These are phyloP conservation scores for Frankliniella intonsa DNA, from an alignment of 2,888 invertebrate species.

Conservation along the genomic window DNA sequence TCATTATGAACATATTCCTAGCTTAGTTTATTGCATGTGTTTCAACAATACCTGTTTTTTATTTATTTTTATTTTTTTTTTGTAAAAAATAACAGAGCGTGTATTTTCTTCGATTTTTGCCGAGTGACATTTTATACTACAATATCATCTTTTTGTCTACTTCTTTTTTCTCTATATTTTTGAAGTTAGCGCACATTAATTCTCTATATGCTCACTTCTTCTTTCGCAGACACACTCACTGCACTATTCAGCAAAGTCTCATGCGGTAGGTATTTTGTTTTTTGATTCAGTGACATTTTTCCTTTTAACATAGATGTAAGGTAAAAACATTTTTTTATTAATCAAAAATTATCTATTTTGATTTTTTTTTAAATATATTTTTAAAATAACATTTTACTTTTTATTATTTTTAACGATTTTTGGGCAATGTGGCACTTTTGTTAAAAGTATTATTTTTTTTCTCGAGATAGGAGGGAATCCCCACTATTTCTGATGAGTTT, in stretches of 20 bases:
- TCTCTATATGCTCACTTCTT: neutral
- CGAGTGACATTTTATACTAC: too few species aligned
- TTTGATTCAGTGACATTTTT: neutral
- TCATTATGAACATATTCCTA: too few species aligned
- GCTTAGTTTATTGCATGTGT: conserved; percentile 15
- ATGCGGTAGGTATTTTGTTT: conserved; percentile 4
- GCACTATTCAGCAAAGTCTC: neutral
- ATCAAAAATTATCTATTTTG: neutral
- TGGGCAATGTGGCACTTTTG: too few species aligned
- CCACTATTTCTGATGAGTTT: too few species aligned
- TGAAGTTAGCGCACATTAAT: neutral
- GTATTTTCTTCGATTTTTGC: too few species aligned
- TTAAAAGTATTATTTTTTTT: too few species aligned
- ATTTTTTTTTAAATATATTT: neutral
- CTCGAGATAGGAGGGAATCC: too few species aligned
- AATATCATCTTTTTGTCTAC: neutral
- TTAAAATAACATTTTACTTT: neutral
- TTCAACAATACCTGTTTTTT: too few species aligned
- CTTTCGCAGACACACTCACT: conserved; percentile 1
- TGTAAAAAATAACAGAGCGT: too few species aligned
- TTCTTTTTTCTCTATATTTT: neutral
- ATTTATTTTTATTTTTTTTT: too few species aligned
- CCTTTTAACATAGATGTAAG: too few species aligned
- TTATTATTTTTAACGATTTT: neutral
- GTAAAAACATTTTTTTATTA: conserved; percentile 13